phyloP scores from a whole-genome alignment of 2,113 vertebrate genomes.

The Eleginops maclovinus region DNA sequence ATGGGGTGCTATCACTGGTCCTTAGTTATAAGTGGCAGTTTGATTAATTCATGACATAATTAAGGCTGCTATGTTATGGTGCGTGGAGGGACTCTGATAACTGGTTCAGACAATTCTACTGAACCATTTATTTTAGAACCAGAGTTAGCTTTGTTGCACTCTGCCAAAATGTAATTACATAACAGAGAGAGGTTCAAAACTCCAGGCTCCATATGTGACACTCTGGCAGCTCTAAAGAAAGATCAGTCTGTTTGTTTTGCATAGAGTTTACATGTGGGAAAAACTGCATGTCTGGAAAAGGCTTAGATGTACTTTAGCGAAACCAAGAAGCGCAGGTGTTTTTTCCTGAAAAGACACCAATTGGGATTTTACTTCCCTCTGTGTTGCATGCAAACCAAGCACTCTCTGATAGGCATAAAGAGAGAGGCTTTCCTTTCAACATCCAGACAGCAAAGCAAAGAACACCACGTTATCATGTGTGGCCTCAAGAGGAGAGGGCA shows the following conservation, averaged over 20 bases:
- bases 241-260: not conserved
- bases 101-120: conserved; percentile 29
- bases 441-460: conserved; percentile 9
- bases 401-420: conserved; percentile 10
- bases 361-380: not conserved
- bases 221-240: not conserved
- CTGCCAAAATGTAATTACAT: conserved; percentile 37
- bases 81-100: conserved; percentile 29
- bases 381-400: conserved; percentile 21
- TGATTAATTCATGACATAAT: conserved; percentile 43
- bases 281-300: not conserved
- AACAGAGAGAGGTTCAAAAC: conserved; percentile 13
- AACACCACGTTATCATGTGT: conserved; percentile 28
- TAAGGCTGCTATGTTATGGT: conserved; percentile 27
- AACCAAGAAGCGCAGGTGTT: not conserved
- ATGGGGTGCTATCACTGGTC: not conserved
- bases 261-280: conserved; percentile 2
- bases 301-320: not conserved
- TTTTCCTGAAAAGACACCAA: not conserved
- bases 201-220: not conserved
- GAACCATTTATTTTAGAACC: conserved; percentile 26
- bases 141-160: conserved; percentile 23
- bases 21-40: conserved; percentile 31
- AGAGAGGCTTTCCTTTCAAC: not conserved
- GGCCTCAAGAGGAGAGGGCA: conserved; percentile 11